phyloP scores from a whole-genome alignment of 2,113 vertebrate species.

The Cervus canadensis region DNA sequence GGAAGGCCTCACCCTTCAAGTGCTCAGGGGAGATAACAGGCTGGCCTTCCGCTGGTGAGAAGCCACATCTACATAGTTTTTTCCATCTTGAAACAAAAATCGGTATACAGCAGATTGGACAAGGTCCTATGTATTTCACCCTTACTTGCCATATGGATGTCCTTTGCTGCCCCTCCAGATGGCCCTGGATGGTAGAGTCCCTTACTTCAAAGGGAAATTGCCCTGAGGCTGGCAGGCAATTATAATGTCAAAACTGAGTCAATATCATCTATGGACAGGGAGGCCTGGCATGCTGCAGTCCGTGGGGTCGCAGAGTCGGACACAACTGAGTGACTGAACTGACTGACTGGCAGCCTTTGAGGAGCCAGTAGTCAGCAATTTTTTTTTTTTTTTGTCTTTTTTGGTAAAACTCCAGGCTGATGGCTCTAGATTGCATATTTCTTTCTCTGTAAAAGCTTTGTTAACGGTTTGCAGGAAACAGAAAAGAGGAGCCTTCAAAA shows the following conservation, averaged over 20 bases:
- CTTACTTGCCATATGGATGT: not conserved
- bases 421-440: not conserved
- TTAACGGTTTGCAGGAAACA: not conserved
- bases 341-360: not conserved
- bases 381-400: not conserved
- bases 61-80: not conserved
- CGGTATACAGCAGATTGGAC: not conserved
- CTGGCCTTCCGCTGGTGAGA: not conserved
- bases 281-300: not conserved
- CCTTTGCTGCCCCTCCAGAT: not conserved
- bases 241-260: not conserved
- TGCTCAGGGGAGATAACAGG: not conserved
- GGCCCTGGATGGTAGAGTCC: not conserved
- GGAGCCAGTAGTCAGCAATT: not conserved
- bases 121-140: not conserved
- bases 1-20: not conserved
- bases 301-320: accelerated
- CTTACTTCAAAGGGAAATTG: not conserved
- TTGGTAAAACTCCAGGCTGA: not conserved
- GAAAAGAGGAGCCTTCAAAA: not conserved
- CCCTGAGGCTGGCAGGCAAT: not conserved
- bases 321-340: not conserved
- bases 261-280: not conserved
- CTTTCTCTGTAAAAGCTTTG: not conserved
- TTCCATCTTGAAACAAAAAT: not conserved